Percentiles rank a stretch among this genome's conserved stretches.
These are phyloP conservation scores for Anorthoa munda DNA, from an alignment of 2,888 invertebrate genomes.

Conservation along the genomic window DNA sequence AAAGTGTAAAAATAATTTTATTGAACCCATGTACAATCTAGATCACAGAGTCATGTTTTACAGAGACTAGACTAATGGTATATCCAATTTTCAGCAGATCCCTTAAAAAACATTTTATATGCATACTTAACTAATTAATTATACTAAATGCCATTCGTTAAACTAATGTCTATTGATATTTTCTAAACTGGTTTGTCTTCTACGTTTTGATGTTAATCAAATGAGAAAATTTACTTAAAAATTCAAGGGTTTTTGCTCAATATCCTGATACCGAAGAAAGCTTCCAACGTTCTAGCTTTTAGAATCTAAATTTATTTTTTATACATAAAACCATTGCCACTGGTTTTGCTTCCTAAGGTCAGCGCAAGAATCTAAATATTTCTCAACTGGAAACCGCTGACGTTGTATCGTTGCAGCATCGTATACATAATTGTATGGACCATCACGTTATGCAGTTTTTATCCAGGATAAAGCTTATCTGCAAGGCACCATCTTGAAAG, in stretches of 20 bases:
- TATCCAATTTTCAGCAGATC: too few relatives aligned
- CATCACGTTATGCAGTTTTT: constrained; percentile 46
- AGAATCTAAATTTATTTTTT: constrained; percentile 1
- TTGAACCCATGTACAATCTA: background rate
- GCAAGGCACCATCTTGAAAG: constrained; percentile 40
- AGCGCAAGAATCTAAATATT: constrained; percentile 30
- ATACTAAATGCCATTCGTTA: too few relatives aligned
- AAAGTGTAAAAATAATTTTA: too few relatives aligned
- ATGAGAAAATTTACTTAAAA: background rate
- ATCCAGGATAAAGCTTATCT: constrained; percentile 47
- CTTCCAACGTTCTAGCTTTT: background rate
- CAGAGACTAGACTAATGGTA: too few relatives aligned
- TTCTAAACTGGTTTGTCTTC: background rate
- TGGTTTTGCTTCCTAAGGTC: constrained; percentile 20
- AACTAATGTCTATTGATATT: background rate
- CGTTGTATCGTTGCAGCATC: constrained; percentile 32
- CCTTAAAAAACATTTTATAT: too few relatives aligned
- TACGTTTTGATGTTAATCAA: constrained; percentile 3
- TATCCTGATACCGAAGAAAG: constrained; percentile 14
- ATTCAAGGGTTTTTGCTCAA: background rate
- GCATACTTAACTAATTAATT: too few relatives aligned
- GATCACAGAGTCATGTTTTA: too few relatives aligned
- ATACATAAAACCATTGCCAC: background rate
- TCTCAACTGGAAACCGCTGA: constrained; percentile 21
- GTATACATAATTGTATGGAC: constrained; percentile 64